A percentile compares a stretch with the other conserved stretches of the same genome.
phyloP scores from a whole-genome alignment of 2,797 vertebrate species.

The Eurystomus glaucurus region DNA sequence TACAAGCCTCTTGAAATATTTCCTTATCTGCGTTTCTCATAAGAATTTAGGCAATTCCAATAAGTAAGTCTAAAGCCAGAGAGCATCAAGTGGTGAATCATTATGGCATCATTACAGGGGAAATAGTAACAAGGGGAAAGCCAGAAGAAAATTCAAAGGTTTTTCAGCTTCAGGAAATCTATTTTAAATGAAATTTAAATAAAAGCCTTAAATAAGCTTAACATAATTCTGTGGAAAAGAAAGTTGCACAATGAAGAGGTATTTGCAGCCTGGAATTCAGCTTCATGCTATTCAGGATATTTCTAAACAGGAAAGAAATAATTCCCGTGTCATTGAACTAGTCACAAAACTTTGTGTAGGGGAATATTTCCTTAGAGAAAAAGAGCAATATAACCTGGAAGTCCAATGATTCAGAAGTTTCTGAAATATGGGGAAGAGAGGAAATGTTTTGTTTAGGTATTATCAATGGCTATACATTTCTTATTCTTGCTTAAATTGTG shows the following conservation, averaged over 20 bases:
- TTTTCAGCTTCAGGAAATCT: conserved; percentile 31
- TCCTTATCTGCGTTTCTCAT: conserved; percentile 61
- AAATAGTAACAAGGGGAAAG: conserved; percentile 21
- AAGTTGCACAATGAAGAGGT: neutral
- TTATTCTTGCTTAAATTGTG: neutral
- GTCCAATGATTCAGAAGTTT: neutral
- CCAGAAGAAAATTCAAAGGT: neutral
- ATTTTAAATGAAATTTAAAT: conserved; percentile 41
- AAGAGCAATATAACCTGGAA: neutral
- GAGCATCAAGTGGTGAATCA: conserved; percentile 54
- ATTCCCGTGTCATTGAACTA: neutral
- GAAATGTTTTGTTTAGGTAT: neutral
- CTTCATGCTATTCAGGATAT: neutral
- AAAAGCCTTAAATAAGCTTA: neutral
- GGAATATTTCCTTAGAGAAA: neutral
- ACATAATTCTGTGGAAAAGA: neutral
- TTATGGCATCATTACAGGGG: neutral
- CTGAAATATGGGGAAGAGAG: neutral
- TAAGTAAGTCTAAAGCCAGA: conserved; percentile 44
- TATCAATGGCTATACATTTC: neutral
- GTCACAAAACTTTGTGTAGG: neutral
- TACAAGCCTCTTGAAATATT: conserved; percentile 66
- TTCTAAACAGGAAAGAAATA: conserved; percentile 38
- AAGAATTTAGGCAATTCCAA: conserved; percentile 61
- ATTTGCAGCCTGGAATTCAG: neutral